Evolutionary conservation across 2,888 invertebrate species (phyloP).

Genomic region (Drosophila mimica): DNA sequence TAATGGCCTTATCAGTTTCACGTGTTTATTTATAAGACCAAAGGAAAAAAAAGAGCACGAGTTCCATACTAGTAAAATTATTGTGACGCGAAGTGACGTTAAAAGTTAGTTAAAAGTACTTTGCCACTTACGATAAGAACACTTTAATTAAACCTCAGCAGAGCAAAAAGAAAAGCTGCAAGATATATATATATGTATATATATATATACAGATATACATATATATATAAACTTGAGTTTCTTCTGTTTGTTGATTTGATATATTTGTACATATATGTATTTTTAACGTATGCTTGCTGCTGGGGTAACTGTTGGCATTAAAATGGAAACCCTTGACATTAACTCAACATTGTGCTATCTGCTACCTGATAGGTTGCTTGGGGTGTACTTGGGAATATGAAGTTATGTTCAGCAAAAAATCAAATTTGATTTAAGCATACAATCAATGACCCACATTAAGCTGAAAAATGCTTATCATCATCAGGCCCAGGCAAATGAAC

Average conservation of each 20-base stretch:
- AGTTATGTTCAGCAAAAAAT: conserved; percentile 25
- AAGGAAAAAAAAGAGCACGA: conserved; percentile 1
- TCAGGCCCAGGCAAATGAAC: conserved; percentile 25
- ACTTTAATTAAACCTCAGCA: conserved; percentile 15
- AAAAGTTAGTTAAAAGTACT: conserved; percentile 17
- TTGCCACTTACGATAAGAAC: conserved; percentile 30
- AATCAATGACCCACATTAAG: conserved; percentile 69
- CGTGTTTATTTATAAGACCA: conserved; percentile 5
- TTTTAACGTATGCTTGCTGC: conserved; percentile 1
- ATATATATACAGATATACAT: background rate
- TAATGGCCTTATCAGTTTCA: conserved; percentile 42
- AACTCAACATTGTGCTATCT: conserved; percentile 1
- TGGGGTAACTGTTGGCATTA: conserved; percentile 6
- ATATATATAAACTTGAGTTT: background rate
- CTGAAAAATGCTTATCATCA: conserved; percentile 52
- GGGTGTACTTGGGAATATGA: background rate
- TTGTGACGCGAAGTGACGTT: conserved; percentile 25
- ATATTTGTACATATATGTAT: background rate
- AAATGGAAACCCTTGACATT: conserved; percentile 26
- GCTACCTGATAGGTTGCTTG: no score
- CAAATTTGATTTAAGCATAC: conserved; percentile 44
- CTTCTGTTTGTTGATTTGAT: background rate
- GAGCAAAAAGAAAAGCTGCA: background rate
- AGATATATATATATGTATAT: conserved; percentile 3
- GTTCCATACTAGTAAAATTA: background rate